Percentiles rank a stretch among this genome's conserved stretches.
These are phyloP conservation scores for Drosophila seguyi DNA, from an alignment of 1,140 invertebrate genomes.

Conservation along the genomic window DNA sequence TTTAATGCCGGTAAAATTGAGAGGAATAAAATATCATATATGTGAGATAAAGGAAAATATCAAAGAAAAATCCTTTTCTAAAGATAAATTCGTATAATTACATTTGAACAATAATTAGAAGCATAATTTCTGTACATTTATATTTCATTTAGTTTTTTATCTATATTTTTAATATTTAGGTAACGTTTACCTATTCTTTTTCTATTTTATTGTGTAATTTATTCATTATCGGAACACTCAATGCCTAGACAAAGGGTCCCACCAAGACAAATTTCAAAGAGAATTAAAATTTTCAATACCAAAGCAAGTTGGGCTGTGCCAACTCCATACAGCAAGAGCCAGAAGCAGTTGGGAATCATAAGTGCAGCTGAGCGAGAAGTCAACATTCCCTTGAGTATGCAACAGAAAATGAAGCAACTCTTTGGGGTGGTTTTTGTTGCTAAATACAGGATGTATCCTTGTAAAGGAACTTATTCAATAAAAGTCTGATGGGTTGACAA, in stretches of 20 bases:
- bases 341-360: constrained; percentile 66
- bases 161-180: too few relatives aligned
- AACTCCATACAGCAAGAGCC: background rate
- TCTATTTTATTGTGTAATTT: too few relatives aligned
- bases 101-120: too few relatives aligned
- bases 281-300: constrained; percentile 73
- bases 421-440: background rate
- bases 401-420: background rate
- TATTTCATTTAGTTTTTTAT: too few relatives aligned
- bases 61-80: too few relatives aligned
- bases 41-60: too few relatives aligned
- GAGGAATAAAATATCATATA: background rate
- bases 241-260: constrained; percentile 78
- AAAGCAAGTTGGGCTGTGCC: background rate
- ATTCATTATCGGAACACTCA: constrained; percentile 75
- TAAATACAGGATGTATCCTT: background rate
- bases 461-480: background rate
- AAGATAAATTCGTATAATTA: too few relatives aligned
- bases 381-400: constrained; percentile 41
- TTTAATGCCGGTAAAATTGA: background rate
- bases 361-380: background rate
- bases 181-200: too few relatives aligned
- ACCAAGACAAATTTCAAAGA: constrained; percentile 83
- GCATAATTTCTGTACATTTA: too few relatives aligned
- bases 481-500: too few relatives aligned